phyloP scores from a whole-genome alignment of 1,140 invertebrate species.

The Sycophila sp. region DNA sequence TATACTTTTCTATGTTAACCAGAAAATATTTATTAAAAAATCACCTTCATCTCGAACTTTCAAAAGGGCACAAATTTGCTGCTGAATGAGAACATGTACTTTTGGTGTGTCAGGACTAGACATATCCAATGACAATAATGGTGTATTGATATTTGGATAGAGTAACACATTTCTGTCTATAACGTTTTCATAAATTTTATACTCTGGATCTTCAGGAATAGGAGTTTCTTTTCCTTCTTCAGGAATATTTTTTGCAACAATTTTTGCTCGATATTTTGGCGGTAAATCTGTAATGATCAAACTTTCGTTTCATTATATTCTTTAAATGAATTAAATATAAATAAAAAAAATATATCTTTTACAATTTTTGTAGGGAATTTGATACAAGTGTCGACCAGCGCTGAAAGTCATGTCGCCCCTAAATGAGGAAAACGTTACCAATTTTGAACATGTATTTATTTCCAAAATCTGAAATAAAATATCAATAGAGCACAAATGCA shows the following conservation, averaged over 20 bases:
- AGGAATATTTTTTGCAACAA: slow-evolving; percentile 34
- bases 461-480: slow-evolving; percentile 41
- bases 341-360: slow-evolving; percentile 26
- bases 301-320: too few relatives aligned
- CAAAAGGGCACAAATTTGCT: slow-evolving; percentile 39
- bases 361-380: slow-evolving; percentile 46
- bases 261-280: slow-evolving; percentile 42
- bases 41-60: slow-evolving; percentile 45
- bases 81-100: slow-evolving; percentile 38
- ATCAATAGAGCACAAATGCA: background rate
- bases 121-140: slow-evolving; percentile 40
- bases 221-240: slow-evolving; percentile 36
- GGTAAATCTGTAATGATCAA: slow-evolving; percentile 48
- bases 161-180: slow-evolving; percentile 35
- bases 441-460: slow-evolving; percentile 39
- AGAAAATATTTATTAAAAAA: slow-evolving; percentile 6
- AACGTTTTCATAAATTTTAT: slow-evolving; percentile 33
- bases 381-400: slow-evolving; percentile 44
- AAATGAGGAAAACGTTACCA: slow-evolving; percentile 41
- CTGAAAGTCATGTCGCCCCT: slow-evolving; percentile 46
- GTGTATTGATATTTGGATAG: slow-evolving; percentile 41
- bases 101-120: slow-evolving; percentile 12
- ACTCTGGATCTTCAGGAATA: slow-evolving; percentile 15
- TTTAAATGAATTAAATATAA: too few relatives aligned
- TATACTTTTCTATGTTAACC: background rate